Evolutionary conservation across 2,888 invertebrate species (phyloP).

Genomic region (Cactoblastis cactorum): DNA sequence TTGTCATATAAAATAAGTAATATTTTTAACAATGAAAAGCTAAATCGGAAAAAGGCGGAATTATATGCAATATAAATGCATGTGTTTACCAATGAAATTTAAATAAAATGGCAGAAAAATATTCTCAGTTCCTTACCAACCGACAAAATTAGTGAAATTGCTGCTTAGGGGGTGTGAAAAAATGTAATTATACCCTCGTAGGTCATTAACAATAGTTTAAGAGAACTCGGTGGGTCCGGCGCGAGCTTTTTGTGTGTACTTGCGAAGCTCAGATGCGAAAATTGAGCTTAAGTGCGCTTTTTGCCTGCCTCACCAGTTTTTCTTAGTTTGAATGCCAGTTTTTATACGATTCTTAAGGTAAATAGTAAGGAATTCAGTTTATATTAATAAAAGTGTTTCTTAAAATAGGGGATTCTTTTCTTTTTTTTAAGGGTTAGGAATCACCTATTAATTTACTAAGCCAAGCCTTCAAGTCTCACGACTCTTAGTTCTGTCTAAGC

Average conservation of each 20-base stretch:
- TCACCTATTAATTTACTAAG: no score
- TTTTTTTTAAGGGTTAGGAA: no score
- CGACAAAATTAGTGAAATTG: slow-evolving; percentile 68
- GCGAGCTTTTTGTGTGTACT: slow-evolving; percentile 18
- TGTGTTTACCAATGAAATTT: not conserved
- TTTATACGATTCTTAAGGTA: slow-evolving; percentile 8
- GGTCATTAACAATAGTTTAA: slow-evolving; percentile 74
- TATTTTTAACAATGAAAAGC: no score
- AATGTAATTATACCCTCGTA: slow-evolving; percentile 70
- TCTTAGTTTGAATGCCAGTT: slow-evolving; percentile 15
- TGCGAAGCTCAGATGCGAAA: slow-evolving; percentile 24
- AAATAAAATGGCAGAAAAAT: not conserved
- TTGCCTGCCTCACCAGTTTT: slow-evolving; percentile 13
- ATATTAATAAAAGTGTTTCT: no score
- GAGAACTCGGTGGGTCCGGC: slow-evolving; percentile 33
- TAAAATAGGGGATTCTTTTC: no score
- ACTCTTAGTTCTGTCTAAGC: no score
- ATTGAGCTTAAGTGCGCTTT: slow-evolving; percentile 23
- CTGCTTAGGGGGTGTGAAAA: slow-evolving; percentile 64
- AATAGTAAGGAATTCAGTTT: slow-evolving; percentile 32
- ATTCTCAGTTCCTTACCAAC: slow-evolving; percentile 25
- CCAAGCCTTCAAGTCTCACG: no score
- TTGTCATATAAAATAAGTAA: no score
- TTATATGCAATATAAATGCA: no score
- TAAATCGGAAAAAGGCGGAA: no score